Base-by-base conservation (phyloP, 2,888 invertebrate genomes). In the Zelleria hepariella region DNA sequence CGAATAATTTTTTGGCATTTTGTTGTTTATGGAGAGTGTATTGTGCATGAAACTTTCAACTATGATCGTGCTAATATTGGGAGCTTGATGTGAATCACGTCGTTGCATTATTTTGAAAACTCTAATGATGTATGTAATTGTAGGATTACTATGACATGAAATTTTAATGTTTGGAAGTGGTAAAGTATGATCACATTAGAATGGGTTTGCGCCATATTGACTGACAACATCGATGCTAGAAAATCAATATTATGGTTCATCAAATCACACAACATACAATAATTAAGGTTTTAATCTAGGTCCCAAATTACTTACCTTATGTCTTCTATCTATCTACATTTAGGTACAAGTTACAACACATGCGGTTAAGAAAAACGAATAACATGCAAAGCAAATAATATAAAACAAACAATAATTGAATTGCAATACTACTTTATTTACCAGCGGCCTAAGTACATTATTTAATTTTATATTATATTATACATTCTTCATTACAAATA, bases 351-450 rank as follows among this genome's bases (percentile, higher is more conserved):
- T 18, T 51, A 20, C 51, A 51, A 51, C 51, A 51, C 20, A 51
- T 51, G 21, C 51, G 6, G 51, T 51, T 20, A 20, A 15, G 23
- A 23, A n/a, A 49, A 49, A 49, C 48, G 21, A 49, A 49, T 4
- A 20, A 49, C 20, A 21, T 49, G 49, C 49, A 18, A 32, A 20
- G 49, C 49, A 49, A 5, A 0, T 4, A 53, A 23, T 70, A 70
- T 70, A 77, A 80, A 77, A 80, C 77, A 83, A 82, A 82, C 72
- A 79, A 42, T 10, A 42, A 15, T 42, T 15, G 15, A 67, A 67
- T 67, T 77, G 75, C 65, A 65, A 75, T 73, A 42, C 67, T 58
- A 66, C 65, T 82, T 81, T 82, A 82, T 80, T 82, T 32, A 55
- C 27, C 55, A 55, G 18, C n/a, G 15, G 20, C 55, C 21, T 27